These are phyloP conservation scores for Pissodes strobi DNA, from an alignment of 1,140 invertebrate species.

Conservation along the genomic window DNA sequence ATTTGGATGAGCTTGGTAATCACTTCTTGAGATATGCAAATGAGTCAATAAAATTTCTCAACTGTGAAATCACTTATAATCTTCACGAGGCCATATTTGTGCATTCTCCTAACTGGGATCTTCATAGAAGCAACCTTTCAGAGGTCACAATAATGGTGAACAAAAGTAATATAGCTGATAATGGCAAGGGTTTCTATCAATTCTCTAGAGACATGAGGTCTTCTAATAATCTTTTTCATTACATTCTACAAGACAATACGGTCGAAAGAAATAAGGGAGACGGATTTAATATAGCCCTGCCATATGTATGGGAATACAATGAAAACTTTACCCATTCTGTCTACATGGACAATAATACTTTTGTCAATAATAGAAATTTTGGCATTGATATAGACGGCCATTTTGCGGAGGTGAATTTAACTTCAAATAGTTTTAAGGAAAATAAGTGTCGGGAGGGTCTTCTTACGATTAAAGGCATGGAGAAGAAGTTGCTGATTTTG, in stretches of 20 bases:
- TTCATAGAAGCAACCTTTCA: slow-evolving; percentile 78
- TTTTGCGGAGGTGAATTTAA: slow-evolving; percentile 84
- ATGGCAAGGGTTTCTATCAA: slow-evolving; percentile 83
- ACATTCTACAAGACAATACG: slow-evolving; percentile 85
- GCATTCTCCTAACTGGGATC: slow-evolving; percentile 82
- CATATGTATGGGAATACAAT: slow-evolving; percentile 94
- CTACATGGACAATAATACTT: slow-evolving; percentile 83
- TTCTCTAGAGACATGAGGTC: slow-evolving; percentile 87
- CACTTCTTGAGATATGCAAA: slow-evolving; percentile 86
- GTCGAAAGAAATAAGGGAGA: slow-evolving; percentile 82
- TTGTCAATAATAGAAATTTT: slow-evolving; percentile 85
- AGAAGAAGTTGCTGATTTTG: slow-evolving; percentile 89
- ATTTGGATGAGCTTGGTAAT: slow-evolving; percentile 80
- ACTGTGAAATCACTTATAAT: slow-evolving; percentile 81
- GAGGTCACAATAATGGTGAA: slow-evolving; percentile 87
- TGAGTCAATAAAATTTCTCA: slow-evolving; percentile 79
- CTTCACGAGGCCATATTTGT: slow-evolving; percentile 78
- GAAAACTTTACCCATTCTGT: slow-evolving; percentile 92
- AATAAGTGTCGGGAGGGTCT: slow-evolving; percentile 85
- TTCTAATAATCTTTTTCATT: slow-evolving; percentile 94
- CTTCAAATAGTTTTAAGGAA: slow-evolving; percentile 81
- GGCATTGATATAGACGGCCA: slow-evolving; percentile 86
- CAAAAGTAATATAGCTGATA: slow-evolving; percentile 78
- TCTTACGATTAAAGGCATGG: slow-evolving; percentile 90
- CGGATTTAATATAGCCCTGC: slow-evolving; percentile 83